Percentiles rank a stretch among this genome's conserved stretches.
These are phyloP conservation scores for Xiphydria camelus DNA, from an alignment of 2,888 invertebrate species.

Conservation along the genomic window DNA sequence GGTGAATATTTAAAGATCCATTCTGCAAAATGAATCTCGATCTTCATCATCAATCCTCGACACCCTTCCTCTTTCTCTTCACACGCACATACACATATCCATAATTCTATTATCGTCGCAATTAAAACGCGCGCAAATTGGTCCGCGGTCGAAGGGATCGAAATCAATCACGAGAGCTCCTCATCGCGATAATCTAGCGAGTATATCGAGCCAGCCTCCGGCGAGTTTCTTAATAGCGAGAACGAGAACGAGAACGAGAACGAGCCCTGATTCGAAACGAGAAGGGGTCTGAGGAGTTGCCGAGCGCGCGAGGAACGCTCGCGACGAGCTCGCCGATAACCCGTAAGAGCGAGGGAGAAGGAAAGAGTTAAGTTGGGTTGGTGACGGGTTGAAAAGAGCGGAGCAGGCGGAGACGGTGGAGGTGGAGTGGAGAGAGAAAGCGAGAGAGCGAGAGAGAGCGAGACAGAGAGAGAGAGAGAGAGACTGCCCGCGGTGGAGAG, in stretches of 20 bases:
- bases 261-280: slow-evolving; percentile 17
- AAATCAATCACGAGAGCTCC: neutral
- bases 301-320: slow-evolving; percentile 1
- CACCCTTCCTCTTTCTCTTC: too few species aligned
- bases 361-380: slow-evolving; percentile 50
- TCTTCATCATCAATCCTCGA: too few species aligned
- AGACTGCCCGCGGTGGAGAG: slow-evolving; percentile 20
- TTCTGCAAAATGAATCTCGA: too few species aligned
- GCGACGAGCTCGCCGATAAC: slow-evolving; percentile 2
- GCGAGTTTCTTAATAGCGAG: slow-evolving; percentile 25
- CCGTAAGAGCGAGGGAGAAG: slow-evolving; percentile 39
- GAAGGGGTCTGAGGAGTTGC: slow-evolving; percentile 18
- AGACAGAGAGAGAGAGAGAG: slow-evolving; percentile 22
- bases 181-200: slow-evolving; percentile 4
- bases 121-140: too few species aligned
- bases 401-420: slow-evolving; percentile 28
- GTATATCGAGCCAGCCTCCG: slow-evolving; percentile 11
- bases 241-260: slow-evolving; percentile 13
- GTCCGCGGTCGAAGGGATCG: too few species aligned
- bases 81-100: too few species aligned
- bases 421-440: slow-evolving; percentile 25
- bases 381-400: slow-evolving; percentile 31
- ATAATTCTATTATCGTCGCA: neutral
- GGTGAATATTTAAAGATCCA: too few species aligned
- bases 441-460: slow-evolving; percentile 34